Base-by-base conservation (phyloP, 2,113 vertebrate genomes). In the Heterotis niloticus region DNA sequence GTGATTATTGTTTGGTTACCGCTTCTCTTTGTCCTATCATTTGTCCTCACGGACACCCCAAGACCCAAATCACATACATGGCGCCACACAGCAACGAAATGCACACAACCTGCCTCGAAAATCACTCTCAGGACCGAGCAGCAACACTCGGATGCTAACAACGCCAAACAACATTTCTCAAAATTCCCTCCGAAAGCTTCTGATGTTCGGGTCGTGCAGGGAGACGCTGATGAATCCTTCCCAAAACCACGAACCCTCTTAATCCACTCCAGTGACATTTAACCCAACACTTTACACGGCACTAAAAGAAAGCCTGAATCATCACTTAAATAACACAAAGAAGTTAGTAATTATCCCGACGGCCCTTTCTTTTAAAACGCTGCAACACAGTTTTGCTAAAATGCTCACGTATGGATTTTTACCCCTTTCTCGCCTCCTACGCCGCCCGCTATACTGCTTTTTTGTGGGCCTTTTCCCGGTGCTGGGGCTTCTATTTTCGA, bases 301-400 rank as follows among this genome's bases (percentile, higher is more conserved):
- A 83, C 84, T 79, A 88, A 88, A 88, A 81, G 81, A 86, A 93
- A 81, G 81, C 88, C 84, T 80, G 85, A 87, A 90, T 98, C 96
- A 97, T 95, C 96, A 92, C 88, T 96, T 96, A 91, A 81, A 86
- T 88, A 92, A 93, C 91, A 95, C 95, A 91, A 94, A 92, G 91
- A 88, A 90, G 95, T 95, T 93, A 95, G 96, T 96, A 92, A 95
- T 96, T 97, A 95, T 92, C 94, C 93, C 91, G 92, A 85, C 90
- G 86, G 84, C 83, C 73, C 71, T 44, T 64, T 90, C 84, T 90
- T 88, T 91, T 89, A 91, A 92, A 91, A 91, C 86, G 92, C 89
- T 80, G 90, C 93, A 89, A 89, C 87, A 83, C 86, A 76, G 86
- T 91, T 92, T 44, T 88, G 93, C 94, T 82, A 92, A 89, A 94